Evolutionary conservation across 2,888 invertebrate genomes (phyloP), one percentile per base, ranked within the genome.

Genomic region (Monopis laevigella): DNA sequence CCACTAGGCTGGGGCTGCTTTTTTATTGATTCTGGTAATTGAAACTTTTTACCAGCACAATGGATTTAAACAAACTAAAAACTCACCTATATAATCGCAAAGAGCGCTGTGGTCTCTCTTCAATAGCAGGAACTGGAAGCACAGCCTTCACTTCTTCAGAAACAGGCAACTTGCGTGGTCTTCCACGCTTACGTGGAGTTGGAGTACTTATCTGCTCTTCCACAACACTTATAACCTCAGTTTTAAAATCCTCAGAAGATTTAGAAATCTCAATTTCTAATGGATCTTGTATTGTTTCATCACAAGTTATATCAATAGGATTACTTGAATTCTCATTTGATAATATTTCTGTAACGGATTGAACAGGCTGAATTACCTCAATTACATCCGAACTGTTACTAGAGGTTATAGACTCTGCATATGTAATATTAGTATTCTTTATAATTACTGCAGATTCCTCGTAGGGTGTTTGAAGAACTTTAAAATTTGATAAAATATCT

Each of bases 101-200:
- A 8, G 80, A 77, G 41, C 82, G 60, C 47, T 78, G 73, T 8
- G 81, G 80, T 18, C 82, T 64, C 50, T 82, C 82, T 43, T 80
- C 80, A 2, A 78, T 56, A 1, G 78, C 80, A 2, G 77, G 59
- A 12, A 65, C 62, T 2, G 78, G 75, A 11, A 63, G 47, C 3
- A 51, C 45, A 1, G 68, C 60, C 49, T 68, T 67, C 4, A 66
- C 58, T 10, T 60, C 62, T 45, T 77, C 80, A 1, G 71, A 63
- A 2, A 75, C 48, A 0, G 75, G 77, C 40, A 72, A 47, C 47
- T 82, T 82, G 10, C 82, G 62, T 11, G 82, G 82, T 30, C 82
- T 64, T 5, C 82, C 82, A 3, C 82, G 68, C 51, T 78, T 81
- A 47, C 68, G 74, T 2, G 80, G 80, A 48, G 71, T 69, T 3